A percentile compares a stretch with the other conserved stretches of the same genome.
These are phyloP conservation scores for Rhyacichthys aspro DNA, from an alignment of 2,797 vertebrate species.

Conservation along the genomic window DNA sequence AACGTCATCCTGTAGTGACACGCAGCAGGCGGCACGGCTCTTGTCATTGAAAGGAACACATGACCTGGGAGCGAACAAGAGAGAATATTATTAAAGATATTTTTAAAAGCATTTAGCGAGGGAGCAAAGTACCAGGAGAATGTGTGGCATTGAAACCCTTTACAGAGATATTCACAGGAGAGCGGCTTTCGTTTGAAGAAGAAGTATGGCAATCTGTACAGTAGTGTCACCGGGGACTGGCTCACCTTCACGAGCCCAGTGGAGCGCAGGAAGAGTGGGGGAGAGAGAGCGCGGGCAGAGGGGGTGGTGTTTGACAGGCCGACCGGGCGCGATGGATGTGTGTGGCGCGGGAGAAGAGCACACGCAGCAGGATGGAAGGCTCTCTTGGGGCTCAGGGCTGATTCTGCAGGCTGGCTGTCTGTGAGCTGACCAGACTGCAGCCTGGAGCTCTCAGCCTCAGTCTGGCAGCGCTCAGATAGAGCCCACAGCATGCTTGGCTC, in stretches of 20 bases:
- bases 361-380: slow-evolving; percentile 68
- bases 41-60: slow-evolving; percentile 34
- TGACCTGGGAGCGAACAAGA: slow-evolving; percentile 29
- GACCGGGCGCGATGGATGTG: slow-evolving; percentile 69
- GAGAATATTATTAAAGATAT: too few species aligned
- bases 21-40: slow-evolving; percentile 8
- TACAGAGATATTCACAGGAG: slow-evolving; percentile 51
- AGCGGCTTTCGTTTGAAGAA: slow-evolving; percentile 58
- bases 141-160: slow-evolving; percentile 18
- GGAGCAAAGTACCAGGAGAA: not conserved
- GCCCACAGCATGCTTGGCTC: slow-evolving; percentile 42
- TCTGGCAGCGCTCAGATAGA: slow-evolving; percentile 48
- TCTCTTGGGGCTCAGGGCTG: slow-evolving; percentile 64
- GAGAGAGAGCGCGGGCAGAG: too few species aligned
- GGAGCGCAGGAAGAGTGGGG: slow-evolving; percentile 60
- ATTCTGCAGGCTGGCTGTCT: slow-evolving; percentile 64
- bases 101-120: too few species aligned
- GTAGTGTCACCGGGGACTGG: slow-evolving; percentile 64
- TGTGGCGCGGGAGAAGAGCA: slow-evolving; percentile 68
- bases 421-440: slow-evolving; percentile 43
- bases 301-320: slow-evolving; percentile 54
- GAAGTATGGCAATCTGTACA: slow-evolving; percentile 74
- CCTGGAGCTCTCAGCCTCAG: slow-evolving; percentile 35
- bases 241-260: slow-evolving; percentile 77
- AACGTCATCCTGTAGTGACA: slow-evolving; percentile 28